These are phyloP conservation scores for Pseudoatta argentina DNA, from an alignment of 1,140 invertebrate species.

Conservation along the genomic window DNA sequence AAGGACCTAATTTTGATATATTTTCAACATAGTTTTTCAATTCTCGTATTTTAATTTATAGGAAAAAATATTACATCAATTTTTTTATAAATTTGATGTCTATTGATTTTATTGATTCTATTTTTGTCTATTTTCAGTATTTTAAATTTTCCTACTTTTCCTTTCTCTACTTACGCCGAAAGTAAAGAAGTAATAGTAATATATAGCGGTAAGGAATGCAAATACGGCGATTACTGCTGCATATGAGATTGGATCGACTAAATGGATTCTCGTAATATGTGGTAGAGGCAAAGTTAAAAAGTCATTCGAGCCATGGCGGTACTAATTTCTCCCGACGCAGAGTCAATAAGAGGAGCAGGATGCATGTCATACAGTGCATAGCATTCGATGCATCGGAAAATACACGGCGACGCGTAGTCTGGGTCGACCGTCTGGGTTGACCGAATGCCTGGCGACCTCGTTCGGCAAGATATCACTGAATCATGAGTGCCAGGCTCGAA, in stretches of 20 bases:
- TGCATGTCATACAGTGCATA: background rate
- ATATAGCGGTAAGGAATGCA: background rate
- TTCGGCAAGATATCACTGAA: constrained; percentile 56
- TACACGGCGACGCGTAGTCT: constrained; percentile 48
- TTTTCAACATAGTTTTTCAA: background rate
- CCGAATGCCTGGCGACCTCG: constrained; percentile 38
- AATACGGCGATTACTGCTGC: background rate
- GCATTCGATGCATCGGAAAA: constrained; percentile 26
- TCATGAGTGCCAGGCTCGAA: constrained; percentile 47
- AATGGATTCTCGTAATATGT: constrained; percentile 23
- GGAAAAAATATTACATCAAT: background rate
- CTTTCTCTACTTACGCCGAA: background rate
- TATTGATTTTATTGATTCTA: background rate
- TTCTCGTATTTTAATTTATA: background rate
- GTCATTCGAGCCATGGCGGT: background rate
- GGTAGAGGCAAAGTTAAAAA: constrained; percentile 31
- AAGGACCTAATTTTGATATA: background rate
- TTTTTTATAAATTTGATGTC: background rate
- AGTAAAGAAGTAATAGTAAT: background rate
- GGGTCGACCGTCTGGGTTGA: constrained; percentile 39
- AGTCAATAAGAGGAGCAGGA: constrained; percentile 4
- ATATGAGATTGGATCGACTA: constrained; percentile 12
- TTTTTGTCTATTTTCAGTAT: no score
- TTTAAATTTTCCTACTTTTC: background rate
- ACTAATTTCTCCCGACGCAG: constrained; percentile 2